These are phyloP conservation scores for Grantiella picta DNA, from an alignment of 2,113 vertebrate genomes.

Conservation along the genomic window DNA sequence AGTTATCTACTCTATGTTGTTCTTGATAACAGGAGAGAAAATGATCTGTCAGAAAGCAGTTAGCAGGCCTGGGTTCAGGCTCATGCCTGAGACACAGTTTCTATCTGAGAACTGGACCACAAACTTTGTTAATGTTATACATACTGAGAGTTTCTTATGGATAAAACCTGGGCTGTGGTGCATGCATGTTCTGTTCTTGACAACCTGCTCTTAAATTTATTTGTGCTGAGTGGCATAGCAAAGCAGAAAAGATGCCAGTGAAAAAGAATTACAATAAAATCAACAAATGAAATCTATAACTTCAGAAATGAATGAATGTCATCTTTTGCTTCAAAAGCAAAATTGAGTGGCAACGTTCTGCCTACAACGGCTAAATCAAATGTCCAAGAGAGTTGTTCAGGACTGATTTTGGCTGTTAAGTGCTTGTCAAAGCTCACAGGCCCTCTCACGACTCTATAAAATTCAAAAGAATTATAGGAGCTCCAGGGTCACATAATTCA, in stretches of 20 bases:
- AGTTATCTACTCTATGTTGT: slow-evolving; percentile 42
- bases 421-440: slow-evolving; percentile 80
- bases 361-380: slow-evolving; percentile 75
- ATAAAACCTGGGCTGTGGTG: background rate
- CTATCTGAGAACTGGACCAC: background rate
- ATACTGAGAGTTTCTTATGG: slow-evolving; percentile 3
- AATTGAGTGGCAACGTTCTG: slow-evolving; percentile 62
- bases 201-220: slow-evolving; percentile 17
- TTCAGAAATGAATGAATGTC: slow-evolving; percentile 44
- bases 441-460: slow-evolving; percentile 82
- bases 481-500: slow-evolving; percentile 83
- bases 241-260: slow-evolving; percentile 13
- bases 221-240: slow-evolving; percentile 42
- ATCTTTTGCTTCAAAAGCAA: slow-evolving; percentile 58
- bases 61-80: slow-evolving; percentile 4
- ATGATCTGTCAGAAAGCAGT: slow-evolving; percentile 61
- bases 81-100: background rate
- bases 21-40: slow-evolving; percentile 56
- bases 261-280: slow-evolving; percentile 23
- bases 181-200: background rate
- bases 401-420: slow-evolving; percentile 82
- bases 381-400: slow-evolving; percentile 74
- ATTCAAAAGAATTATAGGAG: slow-evolving; percentile 84
- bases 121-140: slow-evolving; percentile 40
- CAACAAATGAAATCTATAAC: slow-evolving; percentile 42